Conservation (phyloP, 2,888 invertebrate species). For the Uropetala carovei region DNA sequence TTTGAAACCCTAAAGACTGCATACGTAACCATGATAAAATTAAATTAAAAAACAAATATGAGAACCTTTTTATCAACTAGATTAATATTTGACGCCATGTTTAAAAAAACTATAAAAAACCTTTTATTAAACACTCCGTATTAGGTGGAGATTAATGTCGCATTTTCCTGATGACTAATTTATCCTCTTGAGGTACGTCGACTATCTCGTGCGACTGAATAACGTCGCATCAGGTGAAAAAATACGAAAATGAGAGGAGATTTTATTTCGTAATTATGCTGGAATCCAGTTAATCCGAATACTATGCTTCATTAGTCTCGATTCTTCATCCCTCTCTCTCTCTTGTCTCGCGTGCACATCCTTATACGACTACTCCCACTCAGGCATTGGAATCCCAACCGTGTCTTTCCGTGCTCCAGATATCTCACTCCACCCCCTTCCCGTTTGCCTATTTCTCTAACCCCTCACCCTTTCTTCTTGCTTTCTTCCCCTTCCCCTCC, state of each 20-base stretch:
- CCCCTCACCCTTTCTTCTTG: neutral
- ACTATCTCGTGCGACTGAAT: neutral
- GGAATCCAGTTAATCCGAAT: constrained; percentile 42
- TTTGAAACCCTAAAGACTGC: too few species aligned
- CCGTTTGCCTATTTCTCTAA: neutral
- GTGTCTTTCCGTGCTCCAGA: constrained; percentile 39
- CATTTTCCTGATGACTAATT: neutral
- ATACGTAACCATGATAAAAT: too few species aligned
- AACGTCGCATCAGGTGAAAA: neutral
- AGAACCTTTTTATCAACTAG: too few species aligned
- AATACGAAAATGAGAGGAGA: neutral
- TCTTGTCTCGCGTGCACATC: neutral
- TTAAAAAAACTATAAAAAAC: neutral
- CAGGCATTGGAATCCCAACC: constrained; percentile 1
- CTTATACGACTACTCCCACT: neutral
- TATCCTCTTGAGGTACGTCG: neutral
- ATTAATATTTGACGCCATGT: too few species aligned
- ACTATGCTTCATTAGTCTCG: constrained; percentile 34
- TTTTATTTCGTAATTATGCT: constrained; percentile 11
- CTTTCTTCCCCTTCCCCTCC: neutral
- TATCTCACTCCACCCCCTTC: constrained; percentile 2
- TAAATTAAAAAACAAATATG: too few species aligned
- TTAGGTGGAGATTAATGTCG: neutral
- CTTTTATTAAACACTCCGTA: neutral
- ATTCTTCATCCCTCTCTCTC: constrained; percentile 26